These are phyloP conservation scores for Apis laboriosa DNA, from an alignment of 1,140 invertebrate species.

Conservation along the genomic window DNA sequence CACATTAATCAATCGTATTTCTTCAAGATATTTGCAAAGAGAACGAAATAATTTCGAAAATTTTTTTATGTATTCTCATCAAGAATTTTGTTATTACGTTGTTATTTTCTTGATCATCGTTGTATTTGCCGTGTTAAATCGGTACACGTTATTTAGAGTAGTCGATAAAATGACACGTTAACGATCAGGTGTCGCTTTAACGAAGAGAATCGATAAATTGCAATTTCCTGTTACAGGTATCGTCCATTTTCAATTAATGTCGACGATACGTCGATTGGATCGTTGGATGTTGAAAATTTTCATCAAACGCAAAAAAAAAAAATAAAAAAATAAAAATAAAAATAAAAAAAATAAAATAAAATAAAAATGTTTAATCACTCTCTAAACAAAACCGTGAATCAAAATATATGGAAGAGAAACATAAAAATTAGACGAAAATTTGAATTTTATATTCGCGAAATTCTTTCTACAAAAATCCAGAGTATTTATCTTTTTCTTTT, in stretches of 20 bases:
- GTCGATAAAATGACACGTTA: background rate
- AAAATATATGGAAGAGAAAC: too few species aligned
- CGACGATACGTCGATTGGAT: background rate
- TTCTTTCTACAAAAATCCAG: too few species aligned
- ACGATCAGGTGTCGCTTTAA: conserved; percentile 10
- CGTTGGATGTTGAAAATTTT: background rate
- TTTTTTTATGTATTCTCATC: too few species aligned
- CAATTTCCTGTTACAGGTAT: background rate
- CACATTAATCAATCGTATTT: too few species aligned
- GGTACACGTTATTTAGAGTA: background rate
- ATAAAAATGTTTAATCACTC: background rate
- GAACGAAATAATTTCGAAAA: background rate
- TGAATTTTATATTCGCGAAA: too few species aligned
- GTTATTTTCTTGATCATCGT: background rate
- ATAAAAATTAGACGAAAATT: too few species aligned
- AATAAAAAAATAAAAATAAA: background rate
- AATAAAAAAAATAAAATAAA: background rate
- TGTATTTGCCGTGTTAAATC: background rate
- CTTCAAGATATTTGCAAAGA: background rate
- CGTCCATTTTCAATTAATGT: background rate
- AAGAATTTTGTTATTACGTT: background rate
- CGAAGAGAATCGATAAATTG: conserved; percentile 13
- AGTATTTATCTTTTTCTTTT: too few species aligned
- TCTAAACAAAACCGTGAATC: background rate
- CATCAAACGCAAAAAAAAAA: too few species aligned